These are phyloP conservation scores for Rafetus swinhoei DNA, from an alignment of 2,113 vertebrate genomes.

Conservation along the genomic window DNA sequence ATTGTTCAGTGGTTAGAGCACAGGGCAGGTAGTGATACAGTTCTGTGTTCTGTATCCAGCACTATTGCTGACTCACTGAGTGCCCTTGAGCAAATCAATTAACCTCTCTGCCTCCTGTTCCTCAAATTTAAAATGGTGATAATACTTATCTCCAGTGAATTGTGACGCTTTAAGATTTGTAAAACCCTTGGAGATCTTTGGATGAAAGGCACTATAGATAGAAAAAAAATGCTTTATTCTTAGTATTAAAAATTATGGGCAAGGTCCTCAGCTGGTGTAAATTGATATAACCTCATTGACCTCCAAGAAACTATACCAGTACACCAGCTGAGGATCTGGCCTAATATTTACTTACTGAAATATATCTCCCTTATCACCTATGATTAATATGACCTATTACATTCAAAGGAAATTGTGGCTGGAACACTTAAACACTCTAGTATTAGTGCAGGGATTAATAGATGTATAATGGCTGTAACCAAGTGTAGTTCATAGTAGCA, in stretches of 20 bases:
- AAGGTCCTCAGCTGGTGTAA: not conserved
- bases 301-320: not conserved
- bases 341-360: not conserved
- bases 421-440: not conserved
- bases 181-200: not conserved
- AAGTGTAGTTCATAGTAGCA: not conserved
- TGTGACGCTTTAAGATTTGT: not conserved
- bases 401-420: not conserved
- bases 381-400: not conserved
- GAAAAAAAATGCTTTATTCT: not conserved
- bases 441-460: fast-evolving
- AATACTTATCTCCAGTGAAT: not conserved
- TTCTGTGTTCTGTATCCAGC: not conserved
- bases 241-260: not conserved
- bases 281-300: not conserved
- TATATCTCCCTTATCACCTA: not conserved
- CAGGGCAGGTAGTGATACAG: not conserved
- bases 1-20: not conserved
- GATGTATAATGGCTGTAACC: not conserved
- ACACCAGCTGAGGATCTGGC: not conserved
- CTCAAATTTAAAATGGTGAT: not conserved
- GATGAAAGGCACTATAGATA: not conserved
- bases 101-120: not conserved
- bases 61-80: not conserved
- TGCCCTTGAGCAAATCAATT: not conserved